Percentiles rank a stretch among this genome's conserved stretches.
phyloP scores from a whole-genome alignment of 2,888 invertebrate genomes.

The Hofmannophila pseudospretella region DNA sequence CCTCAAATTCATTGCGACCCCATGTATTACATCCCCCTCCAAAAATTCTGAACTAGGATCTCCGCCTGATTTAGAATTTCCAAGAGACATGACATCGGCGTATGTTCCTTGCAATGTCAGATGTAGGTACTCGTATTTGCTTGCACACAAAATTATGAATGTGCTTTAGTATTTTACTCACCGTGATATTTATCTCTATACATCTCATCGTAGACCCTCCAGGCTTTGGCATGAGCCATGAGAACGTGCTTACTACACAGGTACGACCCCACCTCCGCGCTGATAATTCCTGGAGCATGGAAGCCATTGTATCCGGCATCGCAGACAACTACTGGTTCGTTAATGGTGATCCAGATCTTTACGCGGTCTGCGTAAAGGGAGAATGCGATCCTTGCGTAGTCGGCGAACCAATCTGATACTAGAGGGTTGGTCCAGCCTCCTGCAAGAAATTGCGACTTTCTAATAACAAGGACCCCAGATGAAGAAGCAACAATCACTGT shows the following conservation, averaged over 20 bases:
- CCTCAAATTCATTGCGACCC: no score
- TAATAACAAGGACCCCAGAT: no score
- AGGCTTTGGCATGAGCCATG: constrained; percentile 82
- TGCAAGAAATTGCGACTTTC: constrained; percentile 23
- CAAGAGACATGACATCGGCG: no score
- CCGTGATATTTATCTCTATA: constrained; percentile 72
- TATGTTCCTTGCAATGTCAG: no score
- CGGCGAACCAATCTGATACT: constrained; percentile 79
- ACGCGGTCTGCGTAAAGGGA: constrained; percentile 79
- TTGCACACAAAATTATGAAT: no score
- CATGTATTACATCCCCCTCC: no score
- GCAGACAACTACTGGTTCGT: constrained; percentile 79
- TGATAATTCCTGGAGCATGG: constrained; percentile 7
- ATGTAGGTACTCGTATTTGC: no score
- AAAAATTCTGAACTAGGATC: no score
- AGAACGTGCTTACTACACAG: constrained; percentile 81
- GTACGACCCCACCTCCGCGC: constrained; percentile 72
- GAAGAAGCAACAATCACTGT: no score
- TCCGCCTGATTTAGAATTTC: no score
- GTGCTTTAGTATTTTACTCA: no score
- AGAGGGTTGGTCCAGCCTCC: constrained; percentile 83
- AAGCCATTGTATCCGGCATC: constrained; percentile 53
- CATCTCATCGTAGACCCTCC: constrained; percentile 76
- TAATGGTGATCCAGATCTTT: constrained; percentile 84
- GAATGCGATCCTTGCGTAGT: constrained; percentile 77